phyloP scores from a whole-genome alignment of 2,888 invertebrate genomes.

The Dynastes grantii region DNA sequence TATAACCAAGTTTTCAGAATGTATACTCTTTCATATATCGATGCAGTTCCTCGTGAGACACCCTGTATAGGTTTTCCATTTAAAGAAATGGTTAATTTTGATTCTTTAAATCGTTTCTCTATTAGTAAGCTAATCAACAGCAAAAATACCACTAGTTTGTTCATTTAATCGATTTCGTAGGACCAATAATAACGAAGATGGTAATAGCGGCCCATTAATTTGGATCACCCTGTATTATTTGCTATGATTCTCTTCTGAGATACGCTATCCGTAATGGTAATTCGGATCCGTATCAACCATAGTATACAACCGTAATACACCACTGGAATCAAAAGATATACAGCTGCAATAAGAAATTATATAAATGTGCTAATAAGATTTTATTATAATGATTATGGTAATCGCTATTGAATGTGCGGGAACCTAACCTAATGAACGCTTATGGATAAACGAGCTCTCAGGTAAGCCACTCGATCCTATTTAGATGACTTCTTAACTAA shows the following conservation, averaged over 20 bases:
- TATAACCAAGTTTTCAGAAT: too few relatives aligned
- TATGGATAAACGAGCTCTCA: constrained; percentile 29
- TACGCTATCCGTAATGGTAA: constrained; percentile 48
- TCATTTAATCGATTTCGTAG: too few relatives aligned
- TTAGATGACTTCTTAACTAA: constrained; percentile 42
- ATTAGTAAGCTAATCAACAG: too few relatives aligned
- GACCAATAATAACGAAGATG: background rate
- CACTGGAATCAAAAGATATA: constrained; percentile 7
- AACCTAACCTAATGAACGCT: constrained; percentile 46
- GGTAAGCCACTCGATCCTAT: constrained; percentile 1
- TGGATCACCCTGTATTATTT: background rate
- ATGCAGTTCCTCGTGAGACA: too few relatives aligned
- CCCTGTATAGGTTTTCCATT: too few relatives aligned
- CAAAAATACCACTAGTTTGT: too few relatives aligned
- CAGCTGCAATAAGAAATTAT: constrained; percentile 49
- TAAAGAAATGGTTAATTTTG: too few relatives aligned
- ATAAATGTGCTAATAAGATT: constrained; percentile 54
- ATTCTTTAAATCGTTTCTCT: too few relatives aligned
- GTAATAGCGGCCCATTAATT: background rate
- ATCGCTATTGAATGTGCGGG: constrained; percentile 23
- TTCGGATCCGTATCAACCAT: constrained; percentile 46
- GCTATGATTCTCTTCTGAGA: background rate
- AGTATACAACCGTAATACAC: background rate
- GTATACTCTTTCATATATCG: too few relatives aligned
- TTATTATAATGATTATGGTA: constrained; percentile 55